phyloP scores from a whole-genome alignment of 1,140 invertebrate species.

The Drosophila prosaltans region DNA sequence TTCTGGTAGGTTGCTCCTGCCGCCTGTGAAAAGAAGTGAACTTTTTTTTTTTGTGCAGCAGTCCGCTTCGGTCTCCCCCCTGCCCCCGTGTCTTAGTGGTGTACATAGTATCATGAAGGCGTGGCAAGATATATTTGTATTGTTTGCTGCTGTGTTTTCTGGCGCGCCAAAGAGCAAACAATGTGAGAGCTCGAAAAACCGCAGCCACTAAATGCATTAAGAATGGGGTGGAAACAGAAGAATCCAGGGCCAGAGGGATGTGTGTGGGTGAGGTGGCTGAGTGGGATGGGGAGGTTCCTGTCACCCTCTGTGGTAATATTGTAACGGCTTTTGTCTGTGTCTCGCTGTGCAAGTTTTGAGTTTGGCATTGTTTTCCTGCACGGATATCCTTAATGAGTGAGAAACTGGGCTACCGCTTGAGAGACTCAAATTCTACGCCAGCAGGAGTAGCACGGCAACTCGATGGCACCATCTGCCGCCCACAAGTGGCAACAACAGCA shows the following conservation, averaged over 20 bases:
- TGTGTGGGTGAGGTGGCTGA: slow-evolving; percentile 18
- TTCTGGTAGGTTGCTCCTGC: slow-evolving; percentile 62
- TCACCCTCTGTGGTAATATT: slow-evolving; percentile 65
- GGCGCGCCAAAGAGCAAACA: slow-evolving; percentile 79
- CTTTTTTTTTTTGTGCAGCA: slow-evolving; percentile 17
- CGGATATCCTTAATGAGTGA: slow-evolving; percentile 81
- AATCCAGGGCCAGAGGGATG: slow-evolving; percentile 16
- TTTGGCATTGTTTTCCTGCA: slow-evolving; percentile 81
- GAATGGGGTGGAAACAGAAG: slow-evolving; percentile 21
- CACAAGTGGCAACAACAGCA: slow-evolving; percentile 46
- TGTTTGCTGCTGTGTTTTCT: slow-evolving; percentile 47
- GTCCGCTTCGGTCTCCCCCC: background rate
- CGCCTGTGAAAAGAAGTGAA: slow-evolving; percentile 56
- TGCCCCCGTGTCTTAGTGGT: background rate
- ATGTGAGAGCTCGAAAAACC: slow-evolving; percentile 73
- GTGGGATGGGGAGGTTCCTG: slow-evolving; percentile 27
- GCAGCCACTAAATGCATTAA: slow-evolving; percentile 82
- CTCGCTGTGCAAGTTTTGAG: slow-evolving; percentile 53
- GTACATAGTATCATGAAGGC: slow-evolving; percentile 19
- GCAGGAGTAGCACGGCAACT: slow-evolving; percentile 13
- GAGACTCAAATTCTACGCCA: slow-evolving; percentile 3
- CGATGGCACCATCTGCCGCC: slow-evolving; percentile 49
- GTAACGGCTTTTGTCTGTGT: slow-evolving; percentile 72
- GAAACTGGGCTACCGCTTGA: slow-evolving; percentile 71
- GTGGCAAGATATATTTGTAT: slow-evolving; percentile 74